Conservation (phyloP, 2,113 vertebrate species). For the Vanacampus margaritifer region DNA sequence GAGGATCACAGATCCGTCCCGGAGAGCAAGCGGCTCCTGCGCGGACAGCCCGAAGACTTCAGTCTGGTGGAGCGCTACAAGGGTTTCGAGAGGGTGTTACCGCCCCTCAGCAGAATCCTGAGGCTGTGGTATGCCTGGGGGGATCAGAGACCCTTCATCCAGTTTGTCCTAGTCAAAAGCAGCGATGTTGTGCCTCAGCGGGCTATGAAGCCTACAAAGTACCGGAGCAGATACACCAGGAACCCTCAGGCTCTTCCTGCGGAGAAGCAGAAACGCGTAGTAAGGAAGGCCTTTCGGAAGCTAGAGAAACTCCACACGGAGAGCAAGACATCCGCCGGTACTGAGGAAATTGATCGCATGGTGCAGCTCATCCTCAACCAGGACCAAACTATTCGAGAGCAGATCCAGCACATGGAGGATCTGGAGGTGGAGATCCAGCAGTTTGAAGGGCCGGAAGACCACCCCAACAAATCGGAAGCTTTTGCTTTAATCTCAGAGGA, state of each 20-base stretch:
- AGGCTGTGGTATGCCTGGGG: slow-evolving; percentile 94
- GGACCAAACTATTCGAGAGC: slow-evolving; percentile 89
- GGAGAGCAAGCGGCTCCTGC: slow-evolving; percentile 79
- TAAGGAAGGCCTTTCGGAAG: slow-evolving; percentile 91
- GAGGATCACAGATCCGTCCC: slow-evolving; percentile 82
- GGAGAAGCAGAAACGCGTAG: slow-evolving; percentile 89
- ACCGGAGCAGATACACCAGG: slow-evolving; percentile 68
- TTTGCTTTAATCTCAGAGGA: slow-evolving; percentile 51
- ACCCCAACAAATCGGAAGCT: slow-evolving; percentile 47
- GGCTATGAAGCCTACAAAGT: slow-evolving; percentile 75
- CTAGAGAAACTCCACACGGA: slow-evolving; percentile 87
- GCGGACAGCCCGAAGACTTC: slow-evolving; percentile 85
- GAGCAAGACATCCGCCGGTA: slow-evolving; percentile 53
- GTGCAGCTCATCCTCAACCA: slow-evolving; percentile 90
- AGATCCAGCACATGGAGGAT: slow-evolving; percentile 83
- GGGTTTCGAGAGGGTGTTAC: slow-evolving; percentile 85
- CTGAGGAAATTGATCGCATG: slow-evolving; percentile 81
- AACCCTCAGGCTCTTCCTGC: slow-evolving; percentile 77
- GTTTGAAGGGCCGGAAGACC: slow-evolving; percentile 72
- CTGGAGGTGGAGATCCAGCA: slow-evolving; percentile 84
- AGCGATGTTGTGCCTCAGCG: slow-evolving; percentile 81
- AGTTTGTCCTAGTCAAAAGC: slow-evolving; percentile 84
- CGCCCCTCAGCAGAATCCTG: slow-evolving; percentile 87
- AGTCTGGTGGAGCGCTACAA: slow-evolving; percentile 93
- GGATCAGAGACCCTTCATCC: slow-evolving; percentile 83